A percentile compares a stretch with the other conserved stretches of the same genome.
These are phyloP conservation scores for Tholera decimalis DNA, from an alignment of 2,888 invertebrate genomes.

Conservation along the genomic window DNA sequence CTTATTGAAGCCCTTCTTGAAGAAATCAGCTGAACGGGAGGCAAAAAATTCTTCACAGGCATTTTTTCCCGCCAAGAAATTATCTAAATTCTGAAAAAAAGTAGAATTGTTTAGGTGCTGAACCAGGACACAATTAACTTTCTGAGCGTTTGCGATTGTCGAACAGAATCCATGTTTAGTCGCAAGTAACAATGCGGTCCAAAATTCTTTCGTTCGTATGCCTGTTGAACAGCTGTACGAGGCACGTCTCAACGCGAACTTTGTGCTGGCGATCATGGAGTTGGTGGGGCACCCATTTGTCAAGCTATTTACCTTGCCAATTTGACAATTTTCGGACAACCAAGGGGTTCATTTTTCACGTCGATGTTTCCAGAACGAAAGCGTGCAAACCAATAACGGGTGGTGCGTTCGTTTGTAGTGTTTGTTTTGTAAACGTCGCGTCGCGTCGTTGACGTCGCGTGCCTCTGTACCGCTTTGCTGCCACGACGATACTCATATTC, in stretches of 20 bases:
- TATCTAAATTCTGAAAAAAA: too few species aligned
- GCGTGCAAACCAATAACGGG: neutral
- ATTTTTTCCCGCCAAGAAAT: too few species aligned
- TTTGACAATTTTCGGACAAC: too few species aligned
- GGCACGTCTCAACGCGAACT: too few species aligned
- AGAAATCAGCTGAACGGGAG: too few species aligned
- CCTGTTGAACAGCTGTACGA: neutral
- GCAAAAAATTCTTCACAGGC: too few species aligned
- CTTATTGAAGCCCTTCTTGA: too few species aligned
- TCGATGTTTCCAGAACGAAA: neutral
- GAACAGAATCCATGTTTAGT: neutral
- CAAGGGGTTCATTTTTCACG: too few species aligned
- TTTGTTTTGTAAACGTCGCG: neutral
- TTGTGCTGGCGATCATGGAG: too few species aligned
- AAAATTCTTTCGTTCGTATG: neutral
- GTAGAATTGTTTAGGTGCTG: too few species aligned
- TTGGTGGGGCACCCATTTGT: too few species aligned
- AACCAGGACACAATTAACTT: neutral
- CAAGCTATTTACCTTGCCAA: too few species aligned
- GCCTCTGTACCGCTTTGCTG: neutral
- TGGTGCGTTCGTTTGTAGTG: constrained; percentile 1
- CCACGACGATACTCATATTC: neutral
- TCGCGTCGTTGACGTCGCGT: neutral
- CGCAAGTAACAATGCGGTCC: neutral
- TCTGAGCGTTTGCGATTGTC: neutral